phyloP scores from a whole-genome alignment of 2,797 vertebrate genomes.

The Sciaenops ocellatus region DNA sequence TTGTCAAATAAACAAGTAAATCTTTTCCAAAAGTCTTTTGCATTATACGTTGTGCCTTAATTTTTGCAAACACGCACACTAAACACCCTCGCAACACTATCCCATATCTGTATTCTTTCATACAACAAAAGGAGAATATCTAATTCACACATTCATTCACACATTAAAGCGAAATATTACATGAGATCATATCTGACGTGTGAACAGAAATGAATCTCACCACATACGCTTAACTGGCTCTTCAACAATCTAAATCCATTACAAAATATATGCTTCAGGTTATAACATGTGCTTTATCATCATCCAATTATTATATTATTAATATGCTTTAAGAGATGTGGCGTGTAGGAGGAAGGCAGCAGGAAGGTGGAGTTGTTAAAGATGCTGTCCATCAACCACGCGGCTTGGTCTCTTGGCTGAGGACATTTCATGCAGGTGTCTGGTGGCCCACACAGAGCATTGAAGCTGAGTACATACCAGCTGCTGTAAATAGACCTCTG shows the following conservation, averaged over 20 bases:
- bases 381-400: constrained; percentile 36
- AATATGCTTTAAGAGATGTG: constrained; percentile 22
- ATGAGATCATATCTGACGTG: background rate
- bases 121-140: background rate
- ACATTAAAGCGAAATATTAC: background rate
- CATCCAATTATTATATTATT: constrained; percentile 35
- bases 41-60: no score
- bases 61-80: no score
- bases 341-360: constrained; percentile 30
- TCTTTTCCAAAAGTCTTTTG: background rate
- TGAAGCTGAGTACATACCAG: constrained; percentile 4
- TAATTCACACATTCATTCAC: background rate
- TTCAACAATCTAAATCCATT: constrained; percentile 17
- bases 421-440: no score
- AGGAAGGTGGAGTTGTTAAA: constrained; percentile 8
- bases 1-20: background rate
- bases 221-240: background rate
- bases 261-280: constrained; percentile 5
- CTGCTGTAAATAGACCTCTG: constrained; percentile 28
- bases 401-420: constrained; percentile 6
- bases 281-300: constrained; percentile 18
- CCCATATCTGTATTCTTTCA: background rate
- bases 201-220: no score
- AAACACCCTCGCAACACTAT: no score
- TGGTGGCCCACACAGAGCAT: no score